Evolutionary conservation across 2,113 vertebrate species (phyloP).

Genomic region (Trogon melanurus): DNA sequence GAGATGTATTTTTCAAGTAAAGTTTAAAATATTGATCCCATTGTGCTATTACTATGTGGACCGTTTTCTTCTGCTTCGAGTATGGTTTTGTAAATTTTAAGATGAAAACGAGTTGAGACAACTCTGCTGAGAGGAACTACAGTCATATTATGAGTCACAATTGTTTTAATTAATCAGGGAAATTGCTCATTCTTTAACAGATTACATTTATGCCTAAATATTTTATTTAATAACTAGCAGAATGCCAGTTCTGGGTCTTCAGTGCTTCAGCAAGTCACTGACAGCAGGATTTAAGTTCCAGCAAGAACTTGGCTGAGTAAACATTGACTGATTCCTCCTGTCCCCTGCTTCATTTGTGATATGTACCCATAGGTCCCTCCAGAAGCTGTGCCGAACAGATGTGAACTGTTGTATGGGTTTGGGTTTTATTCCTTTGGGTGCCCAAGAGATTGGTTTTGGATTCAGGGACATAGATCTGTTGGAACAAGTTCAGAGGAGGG

Average conservation of each 20-base stretch:
- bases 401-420: not conserved
- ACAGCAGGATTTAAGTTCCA: not conserved
- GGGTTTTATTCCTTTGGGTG: not conserved
- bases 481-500: too few relatives aligned
- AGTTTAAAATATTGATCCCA: not conserved
- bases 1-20: not conserved
- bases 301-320: not conserved
- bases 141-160: not conserved
- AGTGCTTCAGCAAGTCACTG: not conserved
- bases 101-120: not conserved
- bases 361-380: not conserved
- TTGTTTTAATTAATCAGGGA: slow-evolving; percentile 11
- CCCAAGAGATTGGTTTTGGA: not conserved
- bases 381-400: not conserved
- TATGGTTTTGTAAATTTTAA: not conserved
- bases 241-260: not conserved
- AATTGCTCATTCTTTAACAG: slow-evolving; percentile 6
- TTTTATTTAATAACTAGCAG: not conserved
- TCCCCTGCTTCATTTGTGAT: not conserved
- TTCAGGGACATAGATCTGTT: not conserved
- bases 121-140: not conserved
- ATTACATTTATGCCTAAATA: slow-evolving; percentile 4
- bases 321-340: not conserved
- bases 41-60: not conserved
- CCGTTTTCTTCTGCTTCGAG: not conserved